Percentiles rank a stretch among this genome's conserved stretches.
Conservation (phyloP, 2,113 vertebrate species). For the Mus musculus region GRCm39 chr16:29978501-29979000, state of each 20-base stretch:
- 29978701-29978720: neutral
- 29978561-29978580: too few relatives aligned
- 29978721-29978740: neutral
- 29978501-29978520: too few relatives aligned
- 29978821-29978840: neutral
- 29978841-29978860: neutral
- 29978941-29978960: neutral
- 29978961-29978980: neutral
- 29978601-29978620: too few relatives aligned
- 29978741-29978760: neutral
- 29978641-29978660: neutral
- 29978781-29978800: neutral
- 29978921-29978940: neutral
- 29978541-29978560: too few relatives aligned
- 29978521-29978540: too few relatives aligned
- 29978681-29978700: neutral
- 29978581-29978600: too few relatives aligned
- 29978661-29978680: neutral
- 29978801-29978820: too few relatives aligned
- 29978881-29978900: neutral
- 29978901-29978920: neutral
- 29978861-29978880: neutral
- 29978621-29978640: too few relatives aligned
- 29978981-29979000: neutral
- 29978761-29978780: neutral